Percentiles rank a stretch among this genome's conserved stretches.
phyloP scores from a whole-genome alignment of 64 coral and sea anemone species.

The Stichodactyla mertensii region DNA sequence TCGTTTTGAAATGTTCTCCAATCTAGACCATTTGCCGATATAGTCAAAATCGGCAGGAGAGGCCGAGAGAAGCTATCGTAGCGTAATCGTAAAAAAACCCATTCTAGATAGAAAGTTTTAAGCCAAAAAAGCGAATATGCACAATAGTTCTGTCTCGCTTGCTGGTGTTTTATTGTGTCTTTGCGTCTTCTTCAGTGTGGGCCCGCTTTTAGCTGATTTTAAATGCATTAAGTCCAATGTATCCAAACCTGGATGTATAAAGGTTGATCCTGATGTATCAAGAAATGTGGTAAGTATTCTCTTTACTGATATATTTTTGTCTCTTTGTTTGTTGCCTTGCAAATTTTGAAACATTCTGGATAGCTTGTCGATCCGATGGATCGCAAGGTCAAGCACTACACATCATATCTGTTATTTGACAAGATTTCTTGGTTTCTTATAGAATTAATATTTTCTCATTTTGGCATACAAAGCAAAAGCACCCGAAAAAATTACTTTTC shows the following conservation, averaged over 20 bases:
- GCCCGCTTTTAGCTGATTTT: neutral
- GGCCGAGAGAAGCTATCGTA: too few relatives aligned
- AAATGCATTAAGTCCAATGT: neutral
- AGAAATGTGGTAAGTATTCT: conserved; percentile 1
- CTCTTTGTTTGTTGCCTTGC: too few relatives aligned
- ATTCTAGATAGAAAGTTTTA: neutral
- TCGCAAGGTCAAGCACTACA: too few relatives aligned
- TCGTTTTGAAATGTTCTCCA: neutral
- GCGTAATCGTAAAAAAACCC: neutral
- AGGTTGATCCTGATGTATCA: conserved; percentile 1
- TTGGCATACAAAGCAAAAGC: too few relatives aligned
- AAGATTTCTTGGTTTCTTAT: too few relatives aligned
- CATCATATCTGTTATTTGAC: too few relatives aligned
- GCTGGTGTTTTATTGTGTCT: neutral
- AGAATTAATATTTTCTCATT: too few relatives aligned
- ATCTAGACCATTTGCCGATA: too few relatives aligned
- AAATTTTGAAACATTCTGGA: too few relatives aligned
- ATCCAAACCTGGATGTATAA: neutral
- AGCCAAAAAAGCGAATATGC: neutral
- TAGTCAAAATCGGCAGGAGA: neutral
- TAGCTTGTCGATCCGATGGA: too few relatives aligned
- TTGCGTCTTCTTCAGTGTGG: neutral
- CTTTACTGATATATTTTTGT: too few relatives aligned
- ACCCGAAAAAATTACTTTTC: too few relatives aligned
- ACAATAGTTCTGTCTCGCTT: neutral